Conservation (phyloP, 2,113 vertebrate species). For the Hipposideros armiger region DNA sequence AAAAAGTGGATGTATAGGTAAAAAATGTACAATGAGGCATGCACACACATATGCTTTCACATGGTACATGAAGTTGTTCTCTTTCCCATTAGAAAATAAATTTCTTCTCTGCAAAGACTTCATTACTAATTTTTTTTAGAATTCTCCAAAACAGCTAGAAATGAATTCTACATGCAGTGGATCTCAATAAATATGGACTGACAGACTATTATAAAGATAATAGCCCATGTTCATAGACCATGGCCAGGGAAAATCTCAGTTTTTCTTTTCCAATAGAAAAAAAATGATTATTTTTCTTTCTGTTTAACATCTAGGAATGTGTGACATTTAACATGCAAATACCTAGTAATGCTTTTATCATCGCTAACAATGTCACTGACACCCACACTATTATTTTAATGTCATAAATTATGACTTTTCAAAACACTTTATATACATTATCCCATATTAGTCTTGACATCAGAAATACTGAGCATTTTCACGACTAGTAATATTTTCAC, state of each 20-base stretch:
- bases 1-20: neutral
- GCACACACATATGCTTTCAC: neutral
- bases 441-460: neutral
- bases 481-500: constrained; percentile 18
- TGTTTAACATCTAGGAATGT: constrained; percentile 25
- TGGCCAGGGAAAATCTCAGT: constrained; percentile 17
- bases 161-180: constrained; percentile 48
- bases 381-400: neutral
- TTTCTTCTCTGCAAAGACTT: constrained; percentile 2
- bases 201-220: constrained; percentile 51
- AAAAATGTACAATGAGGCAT: neutral
- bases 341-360: neutral
- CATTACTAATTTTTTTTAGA: neutral
- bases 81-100: constrained; percentile 34
- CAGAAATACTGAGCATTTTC: neutral
- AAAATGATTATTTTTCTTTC: constrained; percentile 22
- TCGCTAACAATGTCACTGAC: neutral
- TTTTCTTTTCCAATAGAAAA: constrained; percentile 41
- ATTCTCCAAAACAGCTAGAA: constrained; percentile 59
- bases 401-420: neutral
- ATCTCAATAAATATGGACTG: constrained; percentile 45
- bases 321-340: neutral
- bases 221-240: constrained; percentile 44
- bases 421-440: neutral
- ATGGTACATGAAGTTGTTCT: neutral